A percentile compares a stretch with the other conserved stretches of the same genome.
These are phyloP conservation scores for Silurus asotus DNA, from an alignment of 2,113 vertebrate species.

Conservation along the genomic window DNA sequence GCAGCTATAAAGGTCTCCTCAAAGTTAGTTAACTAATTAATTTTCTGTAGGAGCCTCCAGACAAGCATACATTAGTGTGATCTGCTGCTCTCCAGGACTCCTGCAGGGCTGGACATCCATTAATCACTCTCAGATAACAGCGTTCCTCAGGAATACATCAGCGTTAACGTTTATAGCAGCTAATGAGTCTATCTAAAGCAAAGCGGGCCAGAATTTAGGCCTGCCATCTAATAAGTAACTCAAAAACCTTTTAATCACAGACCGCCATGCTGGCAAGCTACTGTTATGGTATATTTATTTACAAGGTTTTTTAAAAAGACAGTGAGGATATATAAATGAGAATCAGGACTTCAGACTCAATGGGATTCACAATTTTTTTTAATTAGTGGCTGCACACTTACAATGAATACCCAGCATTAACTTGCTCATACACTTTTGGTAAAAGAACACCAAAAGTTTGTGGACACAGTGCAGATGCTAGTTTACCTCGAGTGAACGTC, in stretches of 20 bases:
- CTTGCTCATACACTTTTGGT: not conserved
- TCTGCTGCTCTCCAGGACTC: not conserved
- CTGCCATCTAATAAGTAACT: not conserved
- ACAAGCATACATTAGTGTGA: not conserved
- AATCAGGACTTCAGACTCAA: not conserved
- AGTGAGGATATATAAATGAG: not conserved
- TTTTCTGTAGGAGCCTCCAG: not conserved
- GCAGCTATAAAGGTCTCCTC: constrained; percentile 17
- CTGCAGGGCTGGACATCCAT: not conserved
- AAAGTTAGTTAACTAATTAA: constrained; percentile 35
- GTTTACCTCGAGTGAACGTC: not conserved
- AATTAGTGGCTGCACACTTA: not conserved
- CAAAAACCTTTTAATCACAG: not conserved
- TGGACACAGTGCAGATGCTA: not conserved
- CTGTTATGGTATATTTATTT: not conserved
- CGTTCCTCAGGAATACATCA: constrained; percentile 9
- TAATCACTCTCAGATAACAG: constrained; percentile 6
- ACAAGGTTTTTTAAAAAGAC: not conserved
- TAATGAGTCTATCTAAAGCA: not conserved
- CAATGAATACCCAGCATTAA: not conserved
- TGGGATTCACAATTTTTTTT: no score
- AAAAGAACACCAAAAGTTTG: not conserved
- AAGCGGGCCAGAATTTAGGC: not conserved
- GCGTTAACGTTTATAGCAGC: not conserved
- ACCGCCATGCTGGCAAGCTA: not conserved